A percentile compares a stretch with the other conserved stretches of the same genome.
Conservation (phyloP, 53 echinoderm and acorn worm genomes). For the Apostichopus leukothele region DNA sequence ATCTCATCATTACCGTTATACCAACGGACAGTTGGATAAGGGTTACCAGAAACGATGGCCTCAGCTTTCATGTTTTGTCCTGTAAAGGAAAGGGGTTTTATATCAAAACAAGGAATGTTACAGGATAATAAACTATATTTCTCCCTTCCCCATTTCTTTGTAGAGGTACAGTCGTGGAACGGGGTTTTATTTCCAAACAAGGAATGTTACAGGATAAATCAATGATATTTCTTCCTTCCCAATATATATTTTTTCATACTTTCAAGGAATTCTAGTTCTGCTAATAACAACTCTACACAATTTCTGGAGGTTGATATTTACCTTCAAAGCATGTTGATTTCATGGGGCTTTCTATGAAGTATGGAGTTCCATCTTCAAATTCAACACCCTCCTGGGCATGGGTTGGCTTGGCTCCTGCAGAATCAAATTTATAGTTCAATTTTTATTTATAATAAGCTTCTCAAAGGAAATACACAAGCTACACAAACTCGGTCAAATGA, state of each 20-base stretch:
- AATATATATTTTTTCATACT: too few species aligned
- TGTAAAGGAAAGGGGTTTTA: slow-evolving; percentile 33
- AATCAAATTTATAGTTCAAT: background rate
- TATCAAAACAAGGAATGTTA: background rate
- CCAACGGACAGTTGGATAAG: slow-evolving; percentile 77
- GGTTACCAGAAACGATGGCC: slow-evolving; percentile 80
- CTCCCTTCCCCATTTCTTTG: too few species aligned
- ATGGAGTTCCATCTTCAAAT: slow-evolving; percentile 63
- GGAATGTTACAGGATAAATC: too few species aligned
- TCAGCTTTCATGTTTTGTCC: slow-evolving; percentile 85
- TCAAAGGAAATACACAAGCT: too few species aligned
- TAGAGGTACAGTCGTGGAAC: too few species aligned
- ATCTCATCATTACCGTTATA: slow-evolving; percentile 71
- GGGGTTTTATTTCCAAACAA: too few species aligned
- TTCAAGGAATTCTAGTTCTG: too few species aligned
- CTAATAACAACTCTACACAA: background rate
- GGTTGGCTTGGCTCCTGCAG: slow-evolving; percentile 52
- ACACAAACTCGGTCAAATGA: too few species aligned
- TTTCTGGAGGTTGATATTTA: background rate
- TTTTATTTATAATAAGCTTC: background rate
- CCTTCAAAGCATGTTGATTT: slow-evolving; percentile 67
- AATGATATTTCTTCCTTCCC: too few species aligned
- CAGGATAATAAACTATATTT: too few species aligned
- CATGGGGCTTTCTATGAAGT: slow-evolving; percentile 79
- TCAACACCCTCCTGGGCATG: slow-evolving; percentile 53